Conservation (phyloP, 2,888 invertebrate genomes). For the Dynastes maya region DNA sequence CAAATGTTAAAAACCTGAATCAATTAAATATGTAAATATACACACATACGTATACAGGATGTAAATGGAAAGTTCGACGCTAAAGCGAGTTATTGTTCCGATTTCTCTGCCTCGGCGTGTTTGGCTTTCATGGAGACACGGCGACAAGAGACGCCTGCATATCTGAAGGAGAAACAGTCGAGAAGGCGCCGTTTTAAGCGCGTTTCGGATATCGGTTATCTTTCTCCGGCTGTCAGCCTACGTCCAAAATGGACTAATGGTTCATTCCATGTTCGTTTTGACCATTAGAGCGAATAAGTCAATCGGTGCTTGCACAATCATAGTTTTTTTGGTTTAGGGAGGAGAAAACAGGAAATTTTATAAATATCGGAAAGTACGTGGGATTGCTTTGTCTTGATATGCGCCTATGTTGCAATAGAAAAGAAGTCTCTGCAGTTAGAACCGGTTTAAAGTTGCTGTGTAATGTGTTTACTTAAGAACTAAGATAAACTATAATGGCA, state of each 20-base stretch:
- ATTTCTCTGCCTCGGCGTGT: neutral
- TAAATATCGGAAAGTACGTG: constrained; percentile 7
- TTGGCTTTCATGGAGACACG: neutral
- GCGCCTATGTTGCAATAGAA: neutral
- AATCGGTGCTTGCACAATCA: neutral
- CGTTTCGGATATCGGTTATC: constrained; percentile 35
- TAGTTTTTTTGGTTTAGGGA: neutral
- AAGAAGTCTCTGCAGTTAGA: neutral
- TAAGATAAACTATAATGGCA: neutral
- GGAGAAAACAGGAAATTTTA: neutral
- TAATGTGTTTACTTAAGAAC: no score
- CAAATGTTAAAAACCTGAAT: constrained; percentile 14
- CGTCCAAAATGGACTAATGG: constrained; percentile 18
- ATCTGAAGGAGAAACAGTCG: constrained; percentile 17
- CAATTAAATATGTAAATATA: constrained; percentile 30
- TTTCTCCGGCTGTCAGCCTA: constrained; percentile 16
- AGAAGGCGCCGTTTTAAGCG: constrained; percentile 14
- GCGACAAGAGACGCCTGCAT: constrained; percentile 3
- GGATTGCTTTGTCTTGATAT: constrained; percentile 4
- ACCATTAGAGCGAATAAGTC: constrained; percentile 16
- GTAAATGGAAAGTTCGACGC: constrained; percentile 8
- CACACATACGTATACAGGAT: neutral
- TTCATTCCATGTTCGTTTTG: neutral
- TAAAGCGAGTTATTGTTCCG: neutral
- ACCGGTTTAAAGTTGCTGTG: neutral